A percentile compares a stretch with the other conserved stretches of the same genome.
Evolutionary conservation across 1,140 invertebrate species (phyloP).

Genomic region (Cydia splendana): DNA sequence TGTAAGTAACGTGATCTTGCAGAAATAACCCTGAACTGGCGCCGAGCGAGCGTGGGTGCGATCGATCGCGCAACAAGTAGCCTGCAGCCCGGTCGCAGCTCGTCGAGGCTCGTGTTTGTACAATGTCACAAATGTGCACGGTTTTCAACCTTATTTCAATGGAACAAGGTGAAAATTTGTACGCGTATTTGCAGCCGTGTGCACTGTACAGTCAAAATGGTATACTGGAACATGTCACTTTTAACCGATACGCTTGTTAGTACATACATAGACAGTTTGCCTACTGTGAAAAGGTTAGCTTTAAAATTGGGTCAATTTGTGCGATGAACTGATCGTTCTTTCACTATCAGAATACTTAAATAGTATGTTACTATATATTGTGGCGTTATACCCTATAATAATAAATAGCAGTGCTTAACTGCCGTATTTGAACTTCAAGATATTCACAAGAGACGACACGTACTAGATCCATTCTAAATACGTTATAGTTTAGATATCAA

Average conservation of each 20-base stretch:
- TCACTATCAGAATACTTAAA: background rate
- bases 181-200: background rate
- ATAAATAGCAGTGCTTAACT: too few relatives aligned
- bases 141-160: background rate
- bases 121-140: background rate
- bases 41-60: conserved; percentile 9
- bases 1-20: background rate
- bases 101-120: background rate
- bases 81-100: conserved; percentile 14
- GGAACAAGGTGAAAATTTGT: background rate
- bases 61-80: conserved; percentile 26
- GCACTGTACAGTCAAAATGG: background rate
- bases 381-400: too few relatives aligned
- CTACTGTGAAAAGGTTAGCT: background rate
- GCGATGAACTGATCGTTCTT: background rate
- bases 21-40: conserved; percentile 8
- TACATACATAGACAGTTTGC: background rate
- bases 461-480: too few relatives aligned
- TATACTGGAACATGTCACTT: background rate
- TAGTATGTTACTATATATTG: background rate
- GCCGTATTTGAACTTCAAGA: too few relatives aligned
- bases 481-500: too few relatives aligned
- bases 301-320: background rate
- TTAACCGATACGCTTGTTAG: background rate
- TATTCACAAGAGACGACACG: too few relatives aligned